Evolutionary conservation across 2,888 invertebrate genomes (phyloP).

Genomic region (Cepaea hortensis): DNA sequence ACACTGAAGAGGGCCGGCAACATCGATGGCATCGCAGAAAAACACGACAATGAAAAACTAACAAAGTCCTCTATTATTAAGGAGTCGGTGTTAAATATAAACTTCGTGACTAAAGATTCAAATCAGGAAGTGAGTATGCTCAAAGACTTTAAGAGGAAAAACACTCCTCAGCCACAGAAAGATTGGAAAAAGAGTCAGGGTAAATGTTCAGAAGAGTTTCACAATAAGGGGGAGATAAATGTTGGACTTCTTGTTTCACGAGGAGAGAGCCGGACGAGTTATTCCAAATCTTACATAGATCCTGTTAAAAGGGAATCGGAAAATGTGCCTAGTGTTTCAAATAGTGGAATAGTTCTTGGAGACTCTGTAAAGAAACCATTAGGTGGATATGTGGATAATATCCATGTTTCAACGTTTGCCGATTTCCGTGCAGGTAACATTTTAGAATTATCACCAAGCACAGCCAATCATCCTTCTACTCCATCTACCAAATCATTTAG

Average conservation of each 20-base stretch:
- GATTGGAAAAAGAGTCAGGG: constrained; percentile 45
- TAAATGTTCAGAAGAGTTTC: constrained; percentile 17
- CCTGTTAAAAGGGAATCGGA: constrained; percentile 2
- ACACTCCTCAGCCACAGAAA: constrained; percentile 20
- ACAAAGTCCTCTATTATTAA: constrained; percentile 27
- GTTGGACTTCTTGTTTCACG: background rate
- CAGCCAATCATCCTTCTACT: background rate
- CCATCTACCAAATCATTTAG: background rate
- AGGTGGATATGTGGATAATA: constrained; percentile 44
- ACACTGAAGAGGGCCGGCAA: constrained; percentile 38
- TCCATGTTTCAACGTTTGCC: constrained; percentile 63
- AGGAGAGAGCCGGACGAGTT: constrained; percentile 3
- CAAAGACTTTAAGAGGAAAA: constrained; percentile 30
- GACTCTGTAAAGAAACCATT: constrained; percentile 40
- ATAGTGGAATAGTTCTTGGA: constrained; percentile 6
- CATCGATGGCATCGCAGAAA: background rate
- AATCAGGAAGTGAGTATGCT: constrained; percentile 8
- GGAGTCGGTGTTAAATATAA: constrained; percentile 40
- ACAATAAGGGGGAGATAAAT: constrained; percentile 32
- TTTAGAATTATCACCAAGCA: constrained; percentile 50
- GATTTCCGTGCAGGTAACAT: constrained; percentile 63
- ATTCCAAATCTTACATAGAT: constrained; percentile 31
- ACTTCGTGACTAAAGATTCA: constrained; percentile 1
- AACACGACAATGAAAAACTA: constrained; percentile 35
- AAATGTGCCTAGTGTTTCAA: too few species aligned